A percentile compares a stretch with the other conserved stretches of the same genome.
Evolutionary conservation across 2,113 vertebrate genomes (phyloP).

Genomic region (Plecotus auritus): DNA sequence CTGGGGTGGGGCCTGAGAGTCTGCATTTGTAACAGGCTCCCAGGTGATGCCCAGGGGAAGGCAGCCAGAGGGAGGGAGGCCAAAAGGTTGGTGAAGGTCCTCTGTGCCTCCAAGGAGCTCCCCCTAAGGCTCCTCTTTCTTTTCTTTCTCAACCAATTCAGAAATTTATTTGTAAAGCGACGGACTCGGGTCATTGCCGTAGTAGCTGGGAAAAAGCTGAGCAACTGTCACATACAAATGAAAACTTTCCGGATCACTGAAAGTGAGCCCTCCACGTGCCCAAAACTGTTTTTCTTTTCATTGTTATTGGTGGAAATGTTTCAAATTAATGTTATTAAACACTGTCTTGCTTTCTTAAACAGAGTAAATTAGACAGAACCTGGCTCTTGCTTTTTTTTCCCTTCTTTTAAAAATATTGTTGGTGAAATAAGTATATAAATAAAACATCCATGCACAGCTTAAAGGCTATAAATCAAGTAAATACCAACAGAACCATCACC

Average conservation of each 20-base stretch:
- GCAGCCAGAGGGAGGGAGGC: background rate
- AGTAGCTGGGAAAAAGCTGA: background rate
- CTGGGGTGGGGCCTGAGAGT: background rate
- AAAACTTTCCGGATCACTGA: background rate
- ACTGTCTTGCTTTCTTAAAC: background rate
- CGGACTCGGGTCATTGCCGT: background rate
- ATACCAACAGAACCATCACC: background rate
- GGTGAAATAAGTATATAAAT: background rate
- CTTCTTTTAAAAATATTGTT: background rate
- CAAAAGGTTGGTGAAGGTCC: background rate
- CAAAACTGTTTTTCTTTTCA: background rate
- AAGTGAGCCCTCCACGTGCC: background rate
- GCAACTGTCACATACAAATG: background rate
- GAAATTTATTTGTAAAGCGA: background rate
- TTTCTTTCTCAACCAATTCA: background rate
- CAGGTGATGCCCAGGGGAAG: background rate
- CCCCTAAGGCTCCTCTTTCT: background rate
- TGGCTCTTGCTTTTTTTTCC: background rate
- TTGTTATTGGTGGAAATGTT: background rate
- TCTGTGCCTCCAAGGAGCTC: background rate
- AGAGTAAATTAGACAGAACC: background rate
- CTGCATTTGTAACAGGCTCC: background rate
- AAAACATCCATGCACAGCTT: background rate
- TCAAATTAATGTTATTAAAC: background rate
- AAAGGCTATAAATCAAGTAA: background rate